A percentile compares a stretch with the other conserved stretches of the same genome.
Evolutionary conservation across 2,113 vertebrate species (phyloP).

Genomic region (Miniopterus natalensis): DNA sequence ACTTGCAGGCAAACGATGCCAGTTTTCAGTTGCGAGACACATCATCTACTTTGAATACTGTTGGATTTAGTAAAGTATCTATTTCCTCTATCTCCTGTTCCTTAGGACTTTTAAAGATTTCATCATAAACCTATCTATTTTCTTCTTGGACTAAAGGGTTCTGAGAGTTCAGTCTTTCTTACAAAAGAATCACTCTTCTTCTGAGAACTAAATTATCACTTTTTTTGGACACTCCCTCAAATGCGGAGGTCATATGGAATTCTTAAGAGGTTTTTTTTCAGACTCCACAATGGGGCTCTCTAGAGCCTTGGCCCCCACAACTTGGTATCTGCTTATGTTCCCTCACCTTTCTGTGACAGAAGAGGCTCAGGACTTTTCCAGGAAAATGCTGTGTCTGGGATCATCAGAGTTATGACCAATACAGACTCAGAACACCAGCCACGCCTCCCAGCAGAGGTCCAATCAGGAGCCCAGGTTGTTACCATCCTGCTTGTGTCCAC

Average conservation of each 20-base stretch:
- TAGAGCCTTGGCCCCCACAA: neutral
- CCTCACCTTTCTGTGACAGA: neutral
- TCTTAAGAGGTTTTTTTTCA: neutral
- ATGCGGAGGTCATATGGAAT: neutral
- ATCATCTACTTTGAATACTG: neutral
- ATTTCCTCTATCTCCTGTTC: neutral
- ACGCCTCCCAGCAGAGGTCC: no score
- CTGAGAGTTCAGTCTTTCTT: neutral
- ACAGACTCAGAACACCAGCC: neutral
- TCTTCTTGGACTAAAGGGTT: neutral
- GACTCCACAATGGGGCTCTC: neutral
- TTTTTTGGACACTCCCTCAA: neutral
- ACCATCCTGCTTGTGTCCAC: no score
- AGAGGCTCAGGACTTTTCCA: neutral
- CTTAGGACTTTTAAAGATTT: neutral
- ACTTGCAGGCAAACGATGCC: neutral
- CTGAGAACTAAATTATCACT: neutral
- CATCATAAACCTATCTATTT: neutral
- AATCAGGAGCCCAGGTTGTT: neutral
- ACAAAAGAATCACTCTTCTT: neutral
- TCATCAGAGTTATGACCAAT: accelerated
- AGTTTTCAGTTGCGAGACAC: neutral
- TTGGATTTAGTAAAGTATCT: neutral
- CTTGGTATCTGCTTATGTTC: neutral
- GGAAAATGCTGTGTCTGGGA: neutral